Base-by-base conservation (phyloP, 2,113 vertebrate genomes). In the Alethe castanea region DNA sequence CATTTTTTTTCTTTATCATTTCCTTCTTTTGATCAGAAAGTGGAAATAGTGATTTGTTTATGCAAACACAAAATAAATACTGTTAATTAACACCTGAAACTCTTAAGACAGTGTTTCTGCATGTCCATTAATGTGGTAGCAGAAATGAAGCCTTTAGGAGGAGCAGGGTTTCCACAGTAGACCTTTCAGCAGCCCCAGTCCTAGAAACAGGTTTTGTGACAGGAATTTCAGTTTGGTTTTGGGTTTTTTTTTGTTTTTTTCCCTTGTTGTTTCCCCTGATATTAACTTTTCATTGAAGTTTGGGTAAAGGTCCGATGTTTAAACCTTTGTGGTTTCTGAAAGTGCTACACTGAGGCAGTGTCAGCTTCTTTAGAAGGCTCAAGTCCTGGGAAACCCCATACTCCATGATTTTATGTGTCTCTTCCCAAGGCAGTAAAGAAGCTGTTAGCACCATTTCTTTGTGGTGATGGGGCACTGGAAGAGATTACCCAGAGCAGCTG, bases 261-360 rank as follows among this genome's bases (percentile, higher is more conserved):
- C 2, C 8, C 70, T 54, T 67, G 12, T 25, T 65, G 0, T 78
- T 84, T 8, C 61, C 25, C 9, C 8, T 53, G 19, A 20, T 40
- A 73, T 18, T 48, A 73, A 22, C 35, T 54, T 53, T 53, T 28
- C 22, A 29, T 3, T 62, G 54, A 44, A 9, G 11, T 48, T 67
- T 67, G 70, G 24, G 14, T 50, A 81, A 60, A 13, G 1, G 1
- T 54, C 11, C 6, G 33, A 0, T 33, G 6, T 18, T 81, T 71
- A 45, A 70, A 72, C 6, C 4, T 71, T 4, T 28, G 35, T 47
- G 33, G 16, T 16, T 60, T 79, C 40, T 42, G 9, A 47, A 62
- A 35, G 8, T 31, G 8, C 8, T 44, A 5, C 0, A 4, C 29
- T 40, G 33, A 66, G 12, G 20, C 53, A 1, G 9, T 25, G 12